phyloP scores from a whole-genome alignment of 92 coral and sea anemone genomes.

The Palythoa heliodiscus region DNA sequence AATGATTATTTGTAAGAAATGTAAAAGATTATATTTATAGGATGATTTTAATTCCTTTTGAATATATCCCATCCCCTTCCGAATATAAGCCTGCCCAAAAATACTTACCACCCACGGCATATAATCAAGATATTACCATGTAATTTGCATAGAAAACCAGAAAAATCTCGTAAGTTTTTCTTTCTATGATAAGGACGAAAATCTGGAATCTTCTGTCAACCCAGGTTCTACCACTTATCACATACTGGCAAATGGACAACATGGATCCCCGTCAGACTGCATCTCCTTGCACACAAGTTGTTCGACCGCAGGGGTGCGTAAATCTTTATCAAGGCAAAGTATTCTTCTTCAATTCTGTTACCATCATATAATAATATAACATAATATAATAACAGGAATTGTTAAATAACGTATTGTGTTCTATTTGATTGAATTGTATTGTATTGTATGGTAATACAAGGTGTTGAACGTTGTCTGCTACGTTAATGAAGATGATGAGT shows the following conservation, averaged over 20 bases:
- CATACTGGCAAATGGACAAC: conserved; percentile 46
- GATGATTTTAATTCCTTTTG: not conserved
- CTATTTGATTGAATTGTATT: not conserved
- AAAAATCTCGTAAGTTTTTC: too few relatives aligned
- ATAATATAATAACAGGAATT: not conserved
- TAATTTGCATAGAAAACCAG: too few relatives aligned
- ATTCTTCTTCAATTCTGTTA: not conserved
- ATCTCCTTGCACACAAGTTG: not conserved
- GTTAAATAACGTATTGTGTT: not conserved
- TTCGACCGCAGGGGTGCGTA: conserved; percentile 26
- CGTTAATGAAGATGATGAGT: not conserved
- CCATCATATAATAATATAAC: not conserved
- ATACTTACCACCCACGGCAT: too few relatives aligned
- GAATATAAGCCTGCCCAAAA: too few relatives aligned
- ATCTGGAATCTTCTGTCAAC: not conserved
- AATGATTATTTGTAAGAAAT: not conserved
- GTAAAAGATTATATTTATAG: not conserved
- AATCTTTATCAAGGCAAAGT: too few relatives aligned
- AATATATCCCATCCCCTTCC: too few relatives aligned
- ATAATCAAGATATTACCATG: too few relatives aligned
- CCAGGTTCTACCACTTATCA: conserved; percentile 38
- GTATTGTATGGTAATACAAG: not conserved
- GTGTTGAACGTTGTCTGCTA: not conserved
- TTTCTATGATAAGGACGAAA: too few relatives aligned
- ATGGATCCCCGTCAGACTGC: not conserved